A percentile compares a stretch with the other conserved stretches of the same genome.
Evolutionary conservation across 2,113 vertebrate species (phyloP).

Genomic region (Sturnira hondurensis): DNA sequence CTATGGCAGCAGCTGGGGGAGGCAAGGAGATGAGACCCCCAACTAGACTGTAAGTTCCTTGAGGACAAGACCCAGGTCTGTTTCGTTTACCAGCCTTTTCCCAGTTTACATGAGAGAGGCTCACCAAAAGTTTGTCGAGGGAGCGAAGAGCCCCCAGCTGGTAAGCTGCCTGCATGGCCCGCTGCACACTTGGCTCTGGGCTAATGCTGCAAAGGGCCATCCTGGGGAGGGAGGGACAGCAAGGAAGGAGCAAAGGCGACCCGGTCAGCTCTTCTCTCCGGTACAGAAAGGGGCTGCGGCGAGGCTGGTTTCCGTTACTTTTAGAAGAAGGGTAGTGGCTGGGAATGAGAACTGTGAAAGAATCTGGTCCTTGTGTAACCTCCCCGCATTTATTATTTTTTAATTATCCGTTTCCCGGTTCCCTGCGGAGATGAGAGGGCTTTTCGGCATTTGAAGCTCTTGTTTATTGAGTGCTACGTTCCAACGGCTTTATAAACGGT

Average conservation of each 20-base stretch:
- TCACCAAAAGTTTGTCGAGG: neutral
- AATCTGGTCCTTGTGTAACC: neutral
- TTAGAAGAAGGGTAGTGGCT: neutral
- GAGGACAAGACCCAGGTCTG: neutral
- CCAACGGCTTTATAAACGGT: constrained; percentile 28
- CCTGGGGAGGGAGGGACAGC: neutral
- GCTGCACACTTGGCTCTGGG: neutral
- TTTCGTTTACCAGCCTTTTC: neutral
- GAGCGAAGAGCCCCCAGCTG: neutral
- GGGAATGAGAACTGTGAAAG: neutral
- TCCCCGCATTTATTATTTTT: neutral
- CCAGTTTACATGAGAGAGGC: neutral
- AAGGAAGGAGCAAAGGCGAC: neutral
- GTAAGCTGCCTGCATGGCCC: neutral
- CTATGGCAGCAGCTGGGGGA: neutral
- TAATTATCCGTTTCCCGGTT: constrained; percentile 13
- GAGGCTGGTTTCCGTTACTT: constrained; percentile 28
- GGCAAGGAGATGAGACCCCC: neutral
- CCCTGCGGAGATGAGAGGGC: neutral
- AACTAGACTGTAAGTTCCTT: neutral
- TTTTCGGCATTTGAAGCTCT: constrained; percentile 25
- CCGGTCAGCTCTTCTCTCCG: neutral
- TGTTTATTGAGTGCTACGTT: neutral
- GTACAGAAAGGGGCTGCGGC: neutral
- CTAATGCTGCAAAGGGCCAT: neutral